phyloP scores from a whole-genome alignment of 2,888 invertebrate species.

The Phalera bucephala region DNA sequence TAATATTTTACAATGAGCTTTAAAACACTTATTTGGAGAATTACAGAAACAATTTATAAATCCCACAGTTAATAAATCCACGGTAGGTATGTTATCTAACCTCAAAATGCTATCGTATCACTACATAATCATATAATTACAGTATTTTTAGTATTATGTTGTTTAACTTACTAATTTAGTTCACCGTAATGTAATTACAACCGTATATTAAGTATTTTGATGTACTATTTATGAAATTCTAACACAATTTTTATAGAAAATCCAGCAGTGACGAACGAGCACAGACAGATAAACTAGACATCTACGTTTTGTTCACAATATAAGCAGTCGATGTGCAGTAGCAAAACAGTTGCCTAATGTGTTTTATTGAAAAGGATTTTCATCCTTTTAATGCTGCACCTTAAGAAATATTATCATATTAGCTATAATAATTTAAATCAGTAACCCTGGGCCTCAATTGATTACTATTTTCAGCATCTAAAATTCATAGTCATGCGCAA shows the following conservation, averaged over 20 bases:
- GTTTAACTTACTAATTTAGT: constrained; percentile 15
- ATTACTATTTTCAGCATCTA: too few species aligned
- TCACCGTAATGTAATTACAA: constrained; percentile 8
- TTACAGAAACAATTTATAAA: constrained; percentile 10
- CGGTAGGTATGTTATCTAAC: constrained; percentile 63
- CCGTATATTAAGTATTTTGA: constrained; percentile 16
- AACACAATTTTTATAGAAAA: constrained; percentile 20
- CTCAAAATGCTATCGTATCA: constrained; percentile 49
- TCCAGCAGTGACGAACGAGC: constrained; percentile 16
- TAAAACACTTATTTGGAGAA: constrained; percentile 1
- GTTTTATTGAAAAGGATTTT: too few species aligned
- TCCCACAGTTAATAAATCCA: constrained; percentile 45
- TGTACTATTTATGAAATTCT: constrained; percentile 10
- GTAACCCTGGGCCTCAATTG: too few species aligned
- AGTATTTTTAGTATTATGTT: neutral
- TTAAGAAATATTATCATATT: too few species aligned
- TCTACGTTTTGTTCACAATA: constrained; percentile 19
- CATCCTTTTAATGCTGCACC: too few species aligned
- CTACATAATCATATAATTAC: too few species aligned
- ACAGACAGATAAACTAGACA: constrained; percentile 16
- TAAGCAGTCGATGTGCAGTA: too few species aligned
- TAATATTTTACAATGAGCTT: neutral
- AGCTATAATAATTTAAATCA: too few species aligned
- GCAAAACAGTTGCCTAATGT: too few species aligned
- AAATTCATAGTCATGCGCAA: too few species aligned